Evolutionary conservation across 1,140 invertebrate species (phyloP).

Genomic region (Orius insidiosus): DNA sequence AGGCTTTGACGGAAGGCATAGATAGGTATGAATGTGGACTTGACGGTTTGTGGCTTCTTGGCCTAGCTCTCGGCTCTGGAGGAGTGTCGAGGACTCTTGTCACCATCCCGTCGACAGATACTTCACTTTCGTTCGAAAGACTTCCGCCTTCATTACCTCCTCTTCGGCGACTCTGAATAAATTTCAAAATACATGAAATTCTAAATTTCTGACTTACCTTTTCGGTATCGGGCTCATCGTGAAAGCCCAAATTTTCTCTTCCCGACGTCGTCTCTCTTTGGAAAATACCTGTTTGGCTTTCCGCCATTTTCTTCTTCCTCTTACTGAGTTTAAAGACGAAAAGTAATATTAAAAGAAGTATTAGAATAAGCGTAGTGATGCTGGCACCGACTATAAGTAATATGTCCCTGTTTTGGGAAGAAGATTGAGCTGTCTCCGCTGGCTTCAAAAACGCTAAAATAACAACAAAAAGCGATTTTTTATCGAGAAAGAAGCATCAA

Average conservation of each 20-base stretch:
- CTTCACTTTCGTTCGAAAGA: not conserved
- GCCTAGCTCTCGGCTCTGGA: conserved; percentile 14
- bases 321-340: conserved; percentile 29
- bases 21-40: conserved; percentile 53
- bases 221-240: conserved; percentile 12
- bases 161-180: not conserved
- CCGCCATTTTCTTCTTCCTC: conserved; percentile 5
- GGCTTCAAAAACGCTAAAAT: conserved; percentile 20
- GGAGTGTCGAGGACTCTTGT: not conserved
- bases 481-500: no score
- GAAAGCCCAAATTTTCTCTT: conserved; percentile 16
- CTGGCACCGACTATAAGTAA: conserved; percentile 43
- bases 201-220: conserved; percentile 16
- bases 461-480: no score
- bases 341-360: conserved; percentile 40
- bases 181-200: no score
- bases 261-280: conserved; percentile 2
- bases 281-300: not conserved
- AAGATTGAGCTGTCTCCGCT: conserved; percentile 29
- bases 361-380: conserved; percentile 37
- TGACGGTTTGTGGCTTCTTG: conserved; percentile 16
- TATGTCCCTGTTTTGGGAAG: conserved; percentile 29
- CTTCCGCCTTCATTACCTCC: not conserved
- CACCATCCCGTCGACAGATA: not conserved
- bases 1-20: conserved; percentile 62